Evolutionary conservation across 2,797 vertebrate genomes (phyloP), one percentile per base, ranked within the genome.

Genomic region (Podargus strigoides): DNA sequence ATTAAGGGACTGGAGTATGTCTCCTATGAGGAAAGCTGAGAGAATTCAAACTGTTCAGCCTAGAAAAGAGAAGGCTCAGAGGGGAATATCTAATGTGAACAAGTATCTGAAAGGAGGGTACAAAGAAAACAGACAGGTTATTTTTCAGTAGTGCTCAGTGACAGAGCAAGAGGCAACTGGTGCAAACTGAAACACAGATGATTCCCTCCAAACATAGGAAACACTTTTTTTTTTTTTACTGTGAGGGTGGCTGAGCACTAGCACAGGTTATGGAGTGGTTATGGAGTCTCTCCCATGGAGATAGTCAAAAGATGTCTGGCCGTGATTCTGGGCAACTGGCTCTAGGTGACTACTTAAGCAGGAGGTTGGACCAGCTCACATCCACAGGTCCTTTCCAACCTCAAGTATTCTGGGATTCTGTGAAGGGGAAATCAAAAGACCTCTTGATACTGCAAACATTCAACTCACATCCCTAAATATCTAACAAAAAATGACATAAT

Each of bases 211-310:
- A 80, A 84, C 20, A 18, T 47, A 78, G n/a, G 28, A 87, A 67
- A 52, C 4, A 11, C 2, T 72, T 58, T 17, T 63, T 74, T 76
- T 72, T 58, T 17, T 63, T 74, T 76, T 52, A 22, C 34, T 66
- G 32, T 49, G 24, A 42, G 18, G 7, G 23, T 87, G 52, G 7
- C 52, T 53, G 8, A 76, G 21, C 26, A 36, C 19, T 21, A 37
- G 7, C 26, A 42, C 0, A 22, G n/a, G n/a, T n/a, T n/a, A n/a
- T n/a, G n/a, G n/a, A 83, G 28, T 5, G 6, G 4, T 22, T 66
- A 32, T 15, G 60, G 47, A 41, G 21, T 50, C 16, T 53, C 5
- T 18, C 6, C 8, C 10, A 3, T 67, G 11, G 8, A 85, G 14
- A 28, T 60, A 64, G 7, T 83, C 28, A 58, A 72, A 92, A 76